Percentiles rank a stretch among this genome's conserved stretches.
phyloP scores from a whole-genome alignment of 2,888 invertebrate species.

The Xestobium rufovillosum region DNA sequence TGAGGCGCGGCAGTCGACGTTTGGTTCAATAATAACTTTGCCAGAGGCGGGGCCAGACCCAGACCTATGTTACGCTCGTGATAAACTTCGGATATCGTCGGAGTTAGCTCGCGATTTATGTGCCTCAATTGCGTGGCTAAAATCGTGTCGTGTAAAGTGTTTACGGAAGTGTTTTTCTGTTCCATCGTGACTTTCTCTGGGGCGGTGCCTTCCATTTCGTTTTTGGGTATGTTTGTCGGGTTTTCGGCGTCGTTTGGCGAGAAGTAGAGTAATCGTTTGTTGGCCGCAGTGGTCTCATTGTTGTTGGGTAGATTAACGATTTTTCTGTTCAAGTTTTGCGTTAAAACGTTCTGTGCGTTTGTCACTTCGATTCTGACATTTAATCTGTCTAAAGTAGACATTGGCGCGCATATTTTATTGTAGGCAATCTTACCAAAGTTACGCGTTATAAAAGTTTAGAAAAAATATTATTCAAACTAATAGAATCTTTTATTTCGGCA shows the following conservation, averaged over 20 bases:
- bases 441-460: no score
- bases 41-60: slow-evolving; percentile 79
- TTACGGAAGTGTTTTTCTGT: slow-evolving; percentile 28
- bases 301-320: slow-evolving; percentile 46
- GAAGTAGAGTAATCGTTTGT: slow-evolving; percentile 48
- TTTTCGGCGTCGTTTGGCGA: slow-evolving; percentile 43
- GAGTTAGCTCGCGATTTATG: slow-evolving; percentile 79
- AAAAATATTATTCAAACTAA: no score
- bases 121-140: slow-evolving; percentile 65
- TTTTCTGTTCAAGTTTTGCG: slow-evolving; percentile 34
- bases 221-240: slow-evolving; percentile 22
- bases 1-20: slow-evolving; percentile 29
- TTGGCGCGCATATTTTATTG: slow-evolving; percentile 32
- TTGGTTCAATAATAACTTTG: slow-evolving; percentile 66
- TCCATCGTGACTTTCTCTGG: no score
- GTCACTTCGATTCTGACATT: slow-evolving; percentile 55
- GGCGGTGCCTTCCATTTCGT: no score
- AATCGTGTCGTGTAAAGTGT: slow-evolving; percentile 62
- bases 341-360: slow-evolving; percentile 40
- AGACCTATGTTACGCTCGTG: slow-evolving; percentile 77
- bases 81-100: slow-evolving; percentile 85
- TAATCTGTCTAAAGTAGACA: slow-evolving; percentile 46
- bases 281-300: slow-evolving; percentile 44
- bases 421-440: slow-evolving; percentile 32
- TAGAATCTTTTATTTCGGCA: no score